phyloP scores from a whole-genome alignment of 1,140 invertebrate species.

The Mya arenaria region DNA sequence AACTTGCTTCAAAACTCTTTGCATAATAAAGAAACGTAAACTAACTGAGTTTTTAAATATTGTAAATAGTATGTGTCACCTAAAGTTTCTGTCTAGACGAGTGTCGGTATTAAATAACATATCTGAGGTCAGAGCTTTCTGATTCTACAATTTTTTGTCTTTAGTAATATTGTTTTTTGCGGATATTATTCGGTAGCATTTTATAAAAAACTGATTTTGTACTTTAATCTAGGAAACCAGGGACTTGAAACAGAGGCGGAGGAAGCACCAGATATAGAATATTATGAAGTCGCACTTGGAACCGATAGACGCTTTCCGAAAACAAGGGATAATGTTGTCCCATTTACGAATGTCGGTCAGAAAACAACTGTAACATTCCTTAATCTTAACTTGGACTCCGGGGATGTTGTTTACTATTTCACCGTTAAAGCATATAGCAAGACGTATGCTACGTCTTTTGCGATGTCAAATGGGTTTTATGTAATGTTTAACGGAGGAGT shows the following conservation, averaged over 20 bases:
- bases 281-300: slow-evolving; percentile 72
- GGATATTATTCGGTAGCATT: neutral
- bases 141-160: neutral
- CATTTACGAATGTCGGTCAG: slow-evolving; percentile 66
- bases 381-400: slow-evolving; percentile 64
- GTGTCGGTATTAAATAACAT: no score
- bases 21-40: no score
- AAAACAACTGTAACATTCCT: slow-evolving; percentile 68
- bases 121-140: neutral
- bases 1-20: no score
- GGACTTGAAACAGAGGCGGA: neutral
- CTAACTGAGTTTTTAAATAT: no score
- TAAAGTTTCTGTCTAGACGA: no score
- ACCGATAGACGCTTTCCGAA: slow-evolving; percentile 70
- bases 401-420: slow-evolving; percentile 68
- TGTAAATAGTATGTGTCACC: no score
- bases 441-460: slow-evolving; percentile 58
- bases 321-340: slow-evolving; percentile 71
- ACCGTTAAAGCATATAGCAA: slow-evolving; percentile 69
- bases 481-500: slow-evolving; percentile 67
- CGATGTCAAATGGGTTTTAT: slow-evolving; percentile 73
- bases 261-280: slow-evolving; percentile 41
- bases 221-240: slow-evolving; percentile 10
- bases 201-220: neutral
- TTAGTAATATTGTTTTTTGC: neutral